Conservation (phyloP, 30 jellyfish, hydroid and myxozoan genomes). For the Chironex yamaguchii region DNA sequence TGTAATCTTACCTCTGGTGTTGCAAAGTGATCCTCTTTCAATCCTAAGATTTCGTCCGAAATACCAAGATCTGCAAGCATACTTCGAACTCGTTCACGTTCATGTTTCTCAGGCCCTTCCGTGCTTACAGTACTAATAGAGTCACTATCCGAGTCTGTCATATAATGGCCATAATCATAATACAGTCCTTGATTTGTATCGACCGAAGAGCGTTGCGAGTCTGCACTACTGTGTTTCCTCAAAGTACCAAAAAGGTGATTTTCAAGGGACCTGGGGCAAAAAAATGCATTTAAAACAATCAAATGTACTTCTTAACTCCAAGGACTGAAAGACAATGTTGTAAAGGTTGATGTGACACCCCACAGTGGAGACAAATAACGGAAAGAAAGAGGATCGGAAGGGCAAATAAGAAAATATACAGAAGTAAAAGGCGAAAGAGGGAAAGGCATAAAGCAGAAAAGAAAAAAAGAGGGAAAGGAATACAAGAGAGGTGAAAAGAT, state of each 20-base stretch:
- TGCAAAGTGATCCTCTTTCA: conserved; percentile 92
- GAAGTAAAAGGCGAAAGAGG: too few species aligned
- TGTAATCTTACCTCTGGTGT: conserved; percentile 94
- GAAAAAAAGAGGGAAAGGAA: too few species aligned
- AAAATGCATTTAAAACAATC: too few species aligned
- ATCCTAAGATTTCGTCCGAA: conserved; percentile 85
- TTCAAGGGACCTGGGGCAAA: not conserved
- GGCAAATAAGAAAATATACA: too few species aligned
- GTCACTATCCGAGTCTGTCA: conserved; percentile 83
- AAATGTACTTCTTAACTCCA: too few species aligned
- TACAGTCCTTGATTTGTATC: conserved; percentile 68
- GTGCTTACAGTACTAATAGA: conserved; percentile 23
- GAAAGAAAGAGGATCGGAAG: too few species aligned
- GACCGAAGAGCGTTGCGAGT: conserved; percentile 71
- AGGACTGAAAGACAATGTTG: too few species aligned
- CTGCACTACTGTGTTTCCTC: not conserved
- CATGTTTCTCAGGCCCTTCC: conserved; percentile 59
- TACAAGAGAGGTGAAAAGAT: too few species aligned
- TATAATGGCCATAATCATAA: conserved; percentile 69
- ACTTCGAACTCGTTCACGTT: conserved; percentile 65
- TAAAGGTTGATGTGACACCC: too few species aligned
- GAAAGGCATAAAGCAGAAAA: too few species aligned
- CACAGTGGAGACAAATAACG: too few species aligned
- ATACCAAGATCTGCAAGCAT: conserved; percentile 92
- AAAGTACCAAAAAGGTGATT: not conserved